These are phyloP conservation scores for Hemiscyllium ocellatum DNA, from an alignment of 2,113 vertebrate species.

Conservation along the genomic window DNA sequence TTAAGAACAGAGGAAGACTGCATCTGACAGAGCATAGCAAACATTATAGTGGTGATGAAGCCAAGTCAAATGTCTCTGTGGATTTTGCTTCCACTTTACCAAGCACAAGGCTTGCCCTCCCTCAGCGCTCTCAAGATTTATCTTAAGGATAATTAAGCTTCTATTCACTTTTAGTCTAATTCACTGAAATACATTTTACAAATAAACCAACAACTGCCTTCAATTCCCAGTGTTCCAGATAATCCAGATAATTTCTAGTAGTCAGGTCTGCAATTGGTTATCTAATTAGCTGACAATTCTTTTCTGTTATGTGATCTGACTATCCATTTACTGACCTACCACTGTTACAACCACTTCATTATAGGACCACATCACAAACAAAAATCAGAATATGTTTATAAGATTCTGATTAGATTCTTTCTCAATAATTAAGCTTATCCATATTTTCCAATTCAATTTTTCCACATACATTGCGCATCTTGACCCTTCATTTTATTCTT, in stretches of 20 bases:
- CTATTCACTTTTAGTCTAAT: neutral
- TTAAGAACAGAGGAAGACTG: neutral
- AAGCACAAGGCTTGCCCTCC: neutral
- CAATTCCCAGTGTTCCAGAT: neutral
- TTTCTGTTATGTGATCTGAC: neutral
- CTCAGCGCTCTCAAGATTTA: neutral
- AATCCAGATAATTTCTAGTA: neutral
- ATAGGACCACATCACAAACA: neutral
- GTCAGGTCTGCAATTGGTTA: neutral
- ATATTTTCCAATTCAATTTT: neutral
- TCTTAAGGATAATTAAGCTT: conserved; percentile 24
- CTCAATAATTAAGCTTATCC: neutral
- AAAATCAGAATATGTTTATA: neutral
- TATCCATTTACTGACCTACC: neutral
- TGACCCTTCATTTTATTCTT: neutral
- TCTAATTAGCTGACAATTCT: neutral
- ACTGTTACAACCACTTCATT: neutral
- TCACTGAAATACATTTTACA: neutral
- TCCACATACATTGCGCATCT: neutral
- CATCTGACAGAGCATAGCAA: neutral
- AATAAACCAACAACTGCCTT: neutral
- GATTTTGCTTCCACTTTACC: conserved; percentile 1
- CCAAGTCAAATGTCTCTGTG: neutral
- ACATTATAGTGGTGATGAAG: neutral
- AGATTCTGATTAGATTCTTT: neutral